Evolutionary conservation across 2,113 vertebrate species (phyloP), one percentile per base, ranked within the genome.

Genomic region (Noturus placidus): DNA sequence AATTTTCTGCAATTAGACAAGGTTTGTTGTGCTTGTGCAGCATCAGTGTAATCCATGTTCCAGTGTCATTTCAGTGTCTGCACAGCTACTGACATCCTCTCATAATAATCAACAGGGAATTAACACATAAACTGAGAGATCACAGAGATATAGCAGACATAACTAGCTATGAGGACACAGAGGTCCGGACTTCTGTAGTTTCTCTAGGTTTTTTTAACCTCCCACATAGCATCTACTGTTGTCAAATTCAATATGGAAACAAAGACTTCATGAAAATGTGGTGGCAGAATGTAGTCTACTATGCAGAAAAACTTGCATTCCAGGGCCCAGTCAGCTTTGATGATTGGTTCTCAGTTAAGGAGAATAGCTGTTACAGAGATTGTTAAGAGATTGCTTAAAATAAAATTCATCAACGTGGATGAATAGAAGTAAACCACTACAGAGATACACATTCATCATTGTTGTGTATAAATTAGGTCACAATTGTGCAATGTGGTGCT

Each of bases 1-100:
- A 92, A 84, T 42, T 86, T 79, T 79, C 42, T 86, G 74, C 74
- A 86, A 79, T 86, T 74, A 77, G 61, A 25, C 83, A 85, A 82
- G 0, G 14, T 42, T 88, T 80, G 78, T 22, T 22, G 59, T 1
- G 78, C 89, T 88, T 85, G 38, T 67, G 50, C 35, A 74, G 20
- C 67, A 46, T 42, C 63, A 42, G 27, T 59, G 69, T n/a, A 33
- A 87, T 78, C 35, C 27, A 78, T 78, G 59, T 7, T 11, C 35
- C 57, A 89, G 88, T 92, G 88, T 69, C 72, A 84, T 67, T 79
- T 79, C 46, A 50, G 74, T 52, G 25, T 27, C 74, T 80, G 52
- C 35, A 56, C 9, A 57, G n/a, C 54, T 54, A 54, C 76, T 52
- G 22, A 15, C n/a, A 27, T 27, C 76, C 25, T 50, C 77, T 56